A percentile compares a stretch with the other conserved stretches of the same genome.
Conservation (phyloP, 2,888 invertebrate genomes). For the Meganola albula region DNA sequence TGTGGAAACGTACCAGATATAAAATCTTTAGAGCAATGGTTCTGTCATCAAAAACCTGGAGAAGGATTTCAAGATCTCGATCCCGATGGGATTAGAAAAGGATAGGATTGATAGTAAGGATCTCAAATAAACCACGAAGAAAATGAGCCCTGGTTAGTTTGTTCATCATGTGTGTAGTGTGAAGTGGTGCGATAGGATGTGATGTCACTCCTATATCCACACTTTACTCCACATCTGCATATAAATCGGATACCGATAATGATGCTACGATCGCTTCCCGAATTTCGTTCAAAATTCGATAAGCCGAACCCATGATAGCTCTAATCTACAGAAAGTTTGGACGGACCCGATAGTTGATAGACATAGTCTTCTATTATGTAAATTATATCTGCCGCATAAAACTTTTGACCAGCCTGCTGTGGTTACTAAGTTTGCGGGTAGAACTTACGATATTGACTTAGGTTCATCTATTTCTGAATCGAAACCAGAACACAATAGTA, state of each 20-base stretch:
- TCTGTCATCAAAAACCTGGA: slow-evolving; percentile 70
- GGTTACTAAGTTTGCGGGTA: slow-evolving; percentile 62
- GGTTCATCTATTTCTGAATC: slow-evolving; percentile 50
- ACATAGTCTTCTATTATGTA: slow-evolving; percentile 76
- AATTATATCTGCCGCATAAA: slow-evolving; percentile 73
- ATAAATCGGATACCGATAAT: slow-evolving; percentile 78
- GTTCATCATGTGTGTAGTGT: slow-evolving; percentile 49
- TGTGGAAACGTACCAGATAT: too few relatives aligned
- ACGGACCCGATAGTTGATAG: slow-evolving; percentile 73
- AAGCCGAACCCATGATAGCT: slow-evolving; percentile 70
- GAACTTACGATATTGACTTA: slow-evolving; percentile 68
- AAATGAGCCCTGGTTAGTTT: too few relatives aligned
- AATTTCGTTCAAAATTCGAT: slow-evolving; percentile 75
- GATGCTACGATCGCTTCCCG: slow-evolving; percentile 69
- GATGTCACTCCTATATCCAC: slow-evolving; percentile 45
- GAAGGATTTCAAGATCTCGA: slow-evolving; percentile 59
- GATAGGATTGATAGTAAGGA: slow-evolving; percentile 59
- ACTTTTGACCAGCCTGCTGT: slow-evolving; percentile 63
- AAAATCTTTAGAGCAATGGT: too few relatives aligned
- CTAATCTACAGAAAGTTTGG: slow-evolving; percentile 73
- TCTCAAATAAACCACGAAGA: slow-evolving; percentile 54
- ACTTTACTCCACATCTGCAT: slow-evolving; percentile 72
- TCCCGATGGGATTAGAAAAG: slow-evolving; percentile 53
- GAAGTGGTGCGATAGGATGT: slow-evolving; percentile 28
- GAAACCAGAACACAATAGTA: too few relatives aligned